Percentiles rank a stretch among this genome's conserved stretches.
These are phyloP conservation scores for Dinoponera quadriceps DNA, from an alignment of 1,140 invertebrate genomes.

Conservation along the genomic window DNA sequence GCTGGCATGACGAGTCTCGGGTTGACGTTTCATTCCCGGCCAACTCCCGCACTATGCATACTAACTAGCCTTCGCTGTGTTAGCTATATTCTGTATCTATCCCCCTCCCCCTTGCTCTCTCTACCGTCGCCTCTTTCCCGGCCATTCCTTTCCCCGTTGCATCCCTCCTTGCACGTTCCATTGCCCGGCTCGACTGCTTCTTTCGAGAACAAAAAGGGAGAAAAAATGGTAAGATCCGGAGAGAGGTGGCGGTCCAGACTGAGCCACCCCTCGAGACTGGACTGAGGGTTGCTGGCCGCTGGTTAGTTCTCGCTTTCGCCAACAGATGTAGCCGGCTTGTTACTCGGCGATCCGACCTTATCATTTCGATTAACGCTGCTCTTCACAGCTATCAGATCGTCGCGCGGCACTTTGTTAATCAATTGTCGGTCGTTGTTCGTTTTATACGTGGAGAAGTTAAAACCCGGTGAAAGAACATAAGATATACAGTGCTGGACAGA, in stretches of 20 bases:
- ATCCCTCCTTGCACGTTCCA: slow-evolving; percentile 20
- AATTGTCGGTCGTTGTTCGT: background rate
- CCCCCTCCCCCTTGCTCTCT: slow-evolving; percentile 54
- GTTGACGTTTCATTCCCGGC: slow-evolving; percentile 85
- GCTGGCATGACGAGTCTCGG: slow-evolving; percentile 84
- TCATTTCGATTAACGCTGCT: slow-evolving; percentile 35
- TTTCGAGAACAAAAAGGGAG: slow-evolving; percentile 71
- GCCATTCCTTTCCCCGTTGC: slow-evolving; percentile 9
- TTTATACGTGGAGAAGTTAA: background rate
- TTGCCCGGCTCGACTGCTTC: slow-evolving; percentile 56
- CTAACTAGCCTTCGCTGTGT: slow-evolving; percentile 83
- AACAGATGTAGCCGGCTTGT: slow-evolving; percentile 75
- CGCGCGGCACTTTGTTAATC: background rate
- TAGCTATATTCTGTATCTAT: slow-evolving; percentile 76
- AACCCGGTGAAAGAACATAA: background rate
- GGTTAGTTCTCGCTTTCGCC: slow-evolving; percentile 69
- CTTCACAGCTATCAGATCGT: background rate
- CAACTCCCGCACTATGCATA: slow-evolving; percentile 85
- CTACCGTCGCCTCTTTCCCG: background rate
- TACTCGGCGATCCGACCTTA: slow-evolving; percentile 35
- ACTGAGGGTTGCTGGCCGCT: slow-evolving; percentile 62
- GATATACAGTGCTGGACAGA: no score
- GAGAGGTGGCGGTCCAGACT: slow-evolving; percentile 41
- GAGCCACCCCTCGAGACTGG: slow-evolving; percentile 62
- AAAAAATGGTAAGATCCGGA: slow-evolving; percentile 57